Conservation (phyloP, 2,888 invertebrate genomes). For the Gastrophysa polygoni region DNA sequence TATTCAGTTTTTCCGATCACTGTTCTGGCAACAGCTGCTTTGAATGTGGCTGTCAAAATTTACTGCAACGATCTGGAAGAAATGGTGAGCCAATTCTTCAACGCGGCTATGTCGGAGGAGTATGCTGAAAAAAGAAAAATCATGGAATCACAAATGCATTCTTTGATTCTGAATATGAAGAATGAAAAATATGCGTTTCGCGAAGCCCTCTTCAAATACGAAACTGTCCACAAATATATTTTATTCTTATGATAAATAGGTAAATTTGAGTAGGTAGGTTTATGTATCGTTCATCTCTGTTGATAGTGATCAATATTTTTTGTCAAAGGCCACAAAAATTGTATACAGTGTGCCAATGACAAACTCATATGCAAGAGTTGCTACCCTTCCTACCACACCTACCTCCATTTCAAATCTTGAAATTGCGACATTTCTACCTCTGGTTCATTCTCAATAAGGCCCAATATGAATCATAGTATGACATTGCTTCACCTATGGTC, state of each 20-base stretch:
- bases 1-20: constrained; percentile 4
- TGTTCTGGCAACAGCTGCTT: constrained; percentile 7
- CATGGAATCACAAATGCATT: constrained; percentile 3
- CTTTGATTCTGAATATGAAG: constrained; percentile 3
- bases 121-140: constrained; percentile 7
- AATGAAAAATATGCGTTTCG: constrained; percentile 7
- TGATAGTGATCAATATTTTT: no score
- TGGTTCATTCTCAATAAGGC: no score
- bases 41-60: constrained; percentile 10
- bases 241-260: background rate
- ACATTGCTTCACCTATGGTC: no score
- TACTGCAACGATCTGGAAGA: constrained; percentile 4
- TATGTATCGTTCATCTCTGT: no score
- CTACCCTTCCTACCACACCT: no score
- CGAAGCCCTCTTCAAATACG: background rate
- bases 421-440: no score
- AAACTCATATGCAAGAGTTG: no score
- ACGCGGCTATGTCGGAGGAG: background rate
- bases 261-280: no score
- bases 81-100: constrained; percentile 3
- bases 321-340: no score
- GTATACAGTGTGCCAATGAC: no score
- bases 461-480: no score
- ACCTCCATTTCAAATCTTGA: no score
- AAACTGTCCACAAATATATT: background rate